A percentile compares a stretch with the other conserved stretches of the same genome.
These are phyloP conservation scores for Heliothis subflexa DNA, from an alignment of 1,140 invertebrate species.

Conservation along the genomic window DNA sequence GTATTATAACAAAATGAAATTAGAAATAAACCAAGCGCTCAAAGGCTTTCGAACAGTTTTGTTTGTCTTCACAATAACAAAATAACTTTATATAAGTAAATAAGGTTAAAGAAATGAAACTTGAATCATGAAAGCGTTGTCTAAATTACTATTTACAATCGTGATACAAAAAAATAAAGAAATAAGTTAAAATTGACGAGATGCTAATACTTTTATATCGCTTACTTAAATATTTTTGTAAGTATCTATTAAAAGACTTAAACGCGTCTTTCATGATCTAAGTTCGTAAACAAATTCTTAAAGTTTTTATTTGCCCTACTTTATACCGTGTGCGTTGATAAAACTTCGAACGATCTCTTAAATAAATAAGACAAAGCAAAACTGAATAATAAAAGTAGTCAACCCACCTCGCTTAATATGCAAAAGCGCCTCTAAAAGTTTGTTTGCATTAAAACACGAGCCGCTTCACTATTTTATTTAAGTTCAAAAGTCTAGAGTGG, in stretches of 20 bases:
- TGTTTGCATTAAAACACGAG: conserved; percentile 86
- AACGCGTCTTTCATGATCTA: conserved; percentile 71
- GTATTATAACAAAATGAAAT: conserved; percentile 71
- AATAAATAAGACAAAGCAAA: conserved; percentile 84
- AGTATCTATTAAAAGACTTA: conserved; percentile 12
- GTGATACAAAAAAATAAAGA: conserved; percentile 9
- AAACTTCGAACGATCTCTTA: conserved; percentile 64
- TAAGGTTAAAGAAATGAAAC: conserved; percentile 62
- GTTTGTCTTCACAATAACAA: conserved; percentile 78
- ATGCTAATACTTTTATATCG: conserved; percentile 3
- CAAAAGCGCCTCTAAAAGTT: conserved; percentile 86
- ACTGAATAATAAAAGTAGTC: conserved; percentile 85
- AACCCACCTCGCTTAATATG: conserved; percentile 86
- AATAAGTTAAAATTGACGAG: not conserved
- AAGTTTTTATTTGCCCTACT: conserved; percentile 53
- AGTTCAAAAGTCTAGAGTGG: conserved; percentile 83
- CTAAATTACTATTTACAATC: not conserved
- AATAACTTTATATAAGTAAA: conserved; percentile 59
- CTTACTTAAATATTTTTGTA: conserved; percentile 7
- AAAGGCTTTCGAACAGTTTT: conserved; percentile 83
- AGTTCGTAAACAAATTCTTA: conserved; percentile 54
- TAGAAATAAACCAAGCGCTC: conserved; percentile 74
- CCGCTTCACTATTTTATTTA: conserved; percentile 86
- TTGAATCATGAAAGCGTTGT: conserved; percentile 77
- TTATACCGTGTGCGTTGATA: conserved; percentile 55